Conservation (phyloP, 2,797 vertebrate genomes). For the Leucoraja ocellata region DNA sequence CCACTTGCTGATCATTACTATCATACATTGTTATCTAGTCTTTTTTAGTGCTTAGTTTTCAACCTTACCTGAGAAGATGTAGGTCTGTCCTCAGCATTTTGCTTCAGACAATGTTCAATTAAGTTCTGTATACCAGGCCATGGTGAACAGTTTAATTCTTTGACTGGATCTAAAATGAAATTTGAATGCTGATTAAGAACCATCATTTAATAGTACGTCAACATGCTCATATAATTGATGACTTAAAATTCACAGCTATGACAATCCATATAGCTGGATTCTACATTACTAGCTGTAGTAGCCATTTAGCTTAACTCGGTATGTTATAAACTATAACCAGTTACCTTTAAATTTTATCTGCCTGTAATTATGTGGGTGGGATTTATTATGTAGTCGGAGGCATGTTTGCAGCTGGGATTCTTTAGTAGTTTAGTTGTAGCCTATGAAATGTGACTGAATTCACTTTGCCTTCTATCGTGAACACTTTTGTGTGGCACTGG, state of each 20-base stretch:
- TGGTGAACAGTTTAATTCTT: slow-evolving; percentile 77
- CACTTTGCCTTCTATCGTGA: neutral
- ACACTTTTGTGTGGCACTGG: too few species aligned
- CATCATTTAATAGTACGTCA: neutral
- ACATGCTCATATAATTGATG: neutral
- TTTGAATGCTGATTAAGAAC: neutral
- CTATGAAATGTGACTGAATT: neutral
- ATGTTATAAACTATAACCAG: too few species aligned
- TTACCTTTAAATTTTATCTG: too few species aligned
- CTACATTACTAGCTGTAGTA: neutral
- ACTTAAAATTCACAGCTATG: neutral
- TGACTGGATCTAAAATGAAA: slow-evolving; percentile 74
- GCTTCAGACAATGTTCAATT: slow-evolving; percentile 83
- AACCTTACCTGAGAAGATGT: slow-evolving; percentile 77
- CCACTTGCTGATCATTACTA: slow-evolving; percentile 38
- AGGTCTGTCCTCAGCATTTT: slow-evolving; percentile 80
- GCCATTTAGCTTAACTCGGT: too few species aligned
- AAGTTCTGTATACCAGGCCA: slow-evolving; percentile 83
- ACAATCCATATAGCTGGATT: neutral
- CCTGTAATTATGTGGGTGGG: too few species aligned
- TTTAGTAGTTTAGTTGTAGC: neutral
- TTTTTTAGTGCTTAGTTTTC: neutral
- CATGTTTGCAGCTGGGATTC: too few species aligned
- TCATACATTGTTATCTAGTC: slow-evolving; percentile 8
- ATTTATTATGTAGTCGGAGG: too few species aligned